These are phyloP conservation scores for Escarpia spicata DNA, from an alignment of 2,888 invertebrate species.

Conservation along the genomic window DNA sequence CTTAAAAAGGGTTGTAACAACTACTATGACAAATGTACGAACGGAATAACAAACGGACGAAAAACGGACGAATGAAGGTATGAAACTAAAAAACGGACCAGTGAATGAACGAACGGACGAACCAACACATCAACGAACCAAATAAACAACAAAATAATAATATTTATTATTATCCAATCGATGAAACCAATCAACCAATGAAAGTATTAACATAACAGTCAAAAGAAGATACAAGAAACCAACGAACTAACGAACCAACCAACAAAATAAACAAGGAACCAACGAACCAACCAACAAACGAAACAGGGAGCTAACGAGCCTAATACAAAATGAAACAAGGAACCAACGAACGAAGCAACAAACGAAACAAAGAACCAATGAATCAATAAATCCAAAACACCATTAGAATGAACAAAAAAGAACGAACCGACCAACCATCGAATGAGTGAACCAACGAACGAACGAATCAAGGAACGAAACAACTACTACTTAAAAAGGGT, in stretches of 20 bases:
- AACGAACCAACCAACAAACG: background rate
- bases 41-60: too few species aligned
- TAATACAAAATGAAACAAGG: background rate
- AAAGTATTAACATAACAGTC: too few species aligned
- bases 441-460: background rate
- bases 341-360: background rate
- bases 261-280: background rate
- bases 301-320: background rate
- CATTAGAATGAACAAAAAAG: background rate
- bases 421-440: background rate
- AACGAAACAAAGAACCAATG: background rate
- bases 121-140: too few species aligned
- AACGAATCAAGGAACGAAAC: background rate
- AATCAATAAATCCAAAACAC: background rate
- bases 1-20: too few species aligned
- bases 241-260: background rate
- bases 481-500: too few species aligned
- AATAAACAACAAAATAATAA: too few species aligned
- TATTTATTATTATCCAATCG: too few species aligned
- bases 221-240: background rate
- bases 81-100: too few species aligned
- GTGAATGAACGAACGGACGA: too few species aligned
- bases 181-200: too few species aligned
- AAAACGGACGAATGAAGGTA: too few species aligned
- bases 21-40: too few species aligned